Conservation (phyloP, 2,797 vertebrate genomes). For the Iguana delicatissima region DNA sequence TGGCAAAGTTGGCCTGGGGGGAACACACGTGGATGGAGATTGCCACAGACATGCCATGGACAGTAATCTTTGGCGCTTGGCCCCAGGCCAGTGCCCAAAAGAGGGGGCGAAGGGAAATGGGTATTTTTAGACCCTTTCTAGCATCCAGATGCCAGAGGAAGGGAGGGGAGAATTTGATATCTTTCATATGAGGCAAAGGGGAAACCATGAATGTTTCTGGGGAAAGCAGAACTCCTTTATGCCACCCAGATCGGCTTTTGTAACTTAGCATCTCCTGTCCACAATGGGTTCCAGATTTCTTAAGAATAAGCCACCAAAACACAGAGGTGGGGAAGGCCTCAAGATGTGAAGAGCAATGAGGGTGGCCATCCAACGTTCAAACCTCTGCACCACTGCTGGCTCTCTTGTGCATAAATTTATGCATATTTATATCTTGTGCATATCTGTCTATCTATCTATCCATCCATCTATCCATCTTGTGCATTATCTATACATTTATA, state of each 20-base stretch:
- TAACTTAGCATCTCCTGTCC: background rate
- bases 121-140: background rate
- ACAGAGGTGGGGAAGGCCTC: no score
- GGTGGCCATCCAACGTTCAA: no score
- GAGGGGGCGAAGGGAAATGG: no score
- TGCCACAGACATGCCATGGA: constrained; percentile 7
- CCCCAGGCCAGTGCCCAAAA: background rate
- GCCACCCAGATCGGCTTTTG: background rate
- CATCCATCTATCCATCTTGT: no score
- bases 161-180: background rate
- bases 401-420: no score
- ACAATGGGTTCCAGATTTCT: background rate
- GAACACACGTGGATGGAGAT: background rate
- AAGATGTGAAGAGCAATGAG: no score
- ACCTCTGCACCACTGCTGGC: no score
- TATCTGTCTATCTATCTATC: no score
- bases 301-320: background rate
- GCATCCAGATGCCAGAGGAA: no score
- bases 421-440: no score
- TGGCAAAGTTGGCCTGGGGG: background rate
- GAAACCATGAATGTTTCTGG: background rate
- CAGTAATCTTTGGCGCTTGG: background rate
- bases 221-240: no score
- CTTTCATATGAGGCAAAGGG: background rate
- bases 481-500: no score